These are phyloP conservation scores for Chouioia cunea DNA, from an alignment of 2,888 invertebrate species.

Conservation along the genomic window DNA sequence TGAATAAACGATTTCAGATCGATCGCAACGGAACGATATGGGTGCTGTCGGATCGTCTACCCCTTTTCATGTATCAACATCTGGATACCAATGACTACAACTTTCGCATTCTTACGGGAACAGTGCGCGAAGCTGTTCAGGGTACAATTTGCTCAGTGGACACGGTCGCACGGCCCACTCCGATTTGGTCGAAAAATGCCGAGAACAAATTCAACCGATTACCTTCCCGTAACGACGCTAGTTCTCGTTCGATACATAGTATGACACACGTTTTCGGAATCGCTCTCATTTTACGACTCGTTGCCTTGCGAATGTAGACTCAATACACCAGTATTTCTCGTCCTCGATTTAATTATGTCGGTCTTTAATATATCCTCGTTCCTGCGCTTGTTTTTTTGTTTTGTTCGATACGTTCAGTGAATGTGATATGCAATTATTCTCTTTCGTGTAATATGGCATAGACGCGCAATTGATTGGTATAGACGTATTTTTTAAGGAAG, in stretches of 20 bases:
- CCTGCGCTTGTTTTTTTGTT: constrained; percentile 1
- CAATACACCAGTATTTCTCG: constrained; percentile 23
- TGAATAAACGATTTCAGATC: constrained; percentile 49
- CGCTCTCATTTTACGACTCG: not conserved
- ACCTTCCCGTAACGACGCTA: constrained; percentile 14
- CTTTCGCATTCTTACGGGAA: constrained; percentile 79
- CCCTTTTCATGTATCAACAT: constrained; percentile 77
- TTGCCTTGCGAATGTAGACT: constrained; percentile 8
- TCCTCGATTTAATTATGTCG: not conserved
- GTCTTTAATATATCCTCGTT: constrained; percentile 1
- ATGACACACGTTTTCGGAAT: not conserved
- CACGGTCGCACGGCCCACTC: constrained; percentile 23
- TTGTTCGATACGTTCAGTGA: too few species aligned
- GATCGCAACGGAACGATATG: constrained; percentile 79
- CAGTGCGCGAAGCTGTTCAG: constrained; percentile 78
- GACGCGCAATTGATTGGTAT: too few species aligned
- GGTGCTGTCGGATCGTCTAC: constrained; percentile 81
- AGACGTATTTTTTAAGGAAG: too few species aligned
- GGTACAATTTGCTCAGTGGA: constrained; percentile 76
- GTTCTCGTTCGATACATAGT: not conserved
- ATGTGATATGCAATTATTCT: too few species aligned
- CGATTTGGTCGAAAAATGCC: not conserved
- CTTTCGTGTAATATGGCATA: too few species aligned
- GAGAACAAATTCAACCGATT: constrained; percentile 7
- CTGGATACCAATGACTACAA: constrained; percentile 76